These are phyloP conservation scores for Deilephila elpenor DNA, from an alignment of 2,888 invertebrate species.

Conservation along the genomic window DNA sequence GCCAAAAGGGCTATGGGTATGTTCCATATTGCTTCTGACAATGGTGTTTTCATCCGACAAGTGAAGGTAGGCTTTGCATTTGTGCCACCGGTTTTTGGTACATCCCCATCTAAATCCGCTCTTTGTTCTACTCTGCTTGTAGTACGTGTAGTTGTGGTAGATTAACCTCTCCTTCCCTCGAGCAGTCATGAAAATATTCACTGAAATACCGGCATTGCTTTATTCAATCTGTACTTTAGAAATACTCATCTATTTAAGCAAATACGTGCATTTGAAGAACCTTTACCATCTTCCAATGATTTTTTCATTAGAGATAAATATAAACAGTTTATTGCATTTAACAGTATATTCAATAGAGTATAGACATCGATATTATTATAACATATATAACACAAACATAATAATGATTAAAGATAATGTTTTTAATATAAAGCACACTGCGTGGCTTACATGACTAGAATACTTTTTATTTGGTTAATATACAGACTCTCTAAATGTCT, in stretches of 20 bases:
- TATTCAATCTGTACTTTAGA: slow-evolving; percentile 13
- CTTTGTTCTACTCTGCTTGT: slow-evolving; percentile 74
- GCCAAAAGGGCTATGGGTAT: slow-evolving; percentile 68
- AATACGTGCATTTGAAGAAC: neutral
- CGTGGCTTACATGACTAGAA: slow-evolving; percentile 1
- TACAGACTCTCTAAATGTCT: neutral
- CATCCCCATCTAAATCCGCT: slow-evolving; percentile 79
- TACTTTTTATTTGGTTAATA: neutral
- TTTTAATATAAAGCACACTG: neutral
- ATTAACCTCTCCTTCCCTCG: slow-evolving; percentile 76
- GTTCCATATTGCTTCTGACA: slow-evolving; percentile 74
- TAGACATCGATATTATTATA: neutral
- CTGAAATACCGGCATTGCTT: slow-evolving; percentile 59
- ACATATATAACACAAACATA: neutral
- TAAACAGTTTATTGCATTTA: neutral
- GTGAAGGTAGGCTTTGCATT: slow-evolving; percentile 75
- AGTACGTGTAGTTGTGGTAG: slow-evolving; percentile 74
- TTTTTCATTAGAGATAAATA: neutral
- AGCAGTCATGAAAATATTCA: slow-evolving; percentile 80
- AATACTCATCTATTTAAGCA: neutral
- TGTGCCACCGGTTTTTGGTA: slow-evolving; percentile 79
- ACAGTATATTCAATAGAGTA: neutral
- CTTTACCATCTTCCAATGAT: neutral
- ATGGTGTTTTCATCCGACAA: slow-evolving; percentile 76
- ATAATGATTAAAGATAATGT: neutral